phyloP scores from a whole-genome alignment of 92 coral and sea anemone genomes.

The Actinernus sp. region DNA sequence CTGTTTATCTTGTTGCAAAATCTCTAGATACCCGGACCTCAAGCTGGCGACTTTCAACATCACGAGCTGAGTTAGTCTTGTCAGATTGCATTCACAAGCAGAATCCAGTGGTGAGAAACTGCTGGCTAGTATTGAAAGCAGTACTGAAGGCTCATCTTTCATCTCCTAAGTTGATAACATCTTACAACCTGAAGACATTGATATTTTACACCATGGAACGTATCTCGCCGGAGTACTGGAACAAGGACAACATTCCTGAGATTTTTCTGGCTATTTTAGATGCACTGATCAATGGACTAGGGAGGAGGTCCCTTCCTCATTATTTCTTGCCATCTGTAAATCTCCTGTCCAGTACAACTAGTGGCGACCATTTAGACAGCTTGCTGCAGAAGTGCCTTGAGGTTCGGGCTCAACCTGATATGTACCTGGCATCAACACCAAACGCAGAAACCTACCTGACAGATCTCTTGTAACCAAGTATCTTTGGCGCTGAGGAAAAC shows the following conservation, averaged over 20 bases:
- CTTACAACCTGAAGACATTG: slow-evolving; percentile 13
- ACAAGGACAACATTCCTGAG: slow-evolving; percentile 12
- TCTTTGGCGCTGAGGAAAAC: no score
- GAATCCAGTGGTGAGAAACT: slow-evolving; percentile 9
- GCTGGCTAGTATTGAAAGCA: slow-evolving; percentile 18
- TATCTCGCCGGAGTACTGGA: slow-evolving; percentile 9
- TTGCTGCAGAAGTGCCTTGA: no score
- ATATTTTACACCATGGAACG: slow-evolving; percentile 11
- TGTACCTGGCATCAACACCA: no score
- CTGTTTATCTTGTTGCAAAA: no score
- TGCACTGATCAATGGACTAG: slow-evolving; percentile 10
- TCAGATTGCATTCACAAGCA: not conserved
- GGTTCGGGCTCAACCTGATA: no score
- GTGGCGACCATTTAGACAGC: no score
- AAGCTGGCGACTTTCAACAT: no score
- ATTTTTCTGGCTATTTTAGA: slow-evolving; percentile 16
- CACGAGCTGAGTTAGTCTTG: no score
- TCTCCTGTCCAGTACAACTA: no score
- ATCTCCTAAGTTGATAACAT: slow-evolving; percentile 16
- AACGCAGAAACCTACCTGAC: no score
- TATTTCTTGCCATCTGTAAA: slow-evolving; percentile 14
- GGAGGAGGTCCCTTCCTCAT: slow-evolving; percentile 7
- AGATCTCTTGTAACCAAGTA: no score
- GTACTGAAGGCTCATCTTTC: slow-evolving; percentile 14
- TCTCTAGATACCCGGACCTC: no score